Conservation (phyloP, 2,113 vertebrate genomes). For the Brachyhypopomus gauderio region DNA sequence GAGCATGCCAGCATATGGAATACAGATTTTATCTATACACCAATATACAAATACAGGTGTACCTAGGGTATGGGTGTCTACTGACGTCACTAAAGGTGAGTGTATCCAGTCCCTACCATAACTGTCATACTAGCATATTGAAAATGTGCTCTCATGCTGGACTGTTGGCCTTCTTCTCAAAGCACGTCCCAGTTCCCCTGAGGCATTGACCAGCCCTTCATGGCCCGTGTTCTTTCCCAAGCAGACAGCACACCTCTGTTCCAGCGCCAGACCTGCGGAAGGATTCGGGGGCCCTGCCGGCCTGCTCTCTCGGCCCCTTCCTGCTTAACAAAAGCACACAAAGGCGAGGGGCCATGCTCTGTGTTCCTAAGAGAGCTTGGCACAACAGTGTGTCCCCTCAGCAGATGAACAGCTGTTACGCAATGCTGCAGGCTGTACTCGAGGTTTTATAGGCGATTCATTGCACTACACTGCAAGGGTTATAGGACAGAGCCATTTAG, state of each 20-base stretch:
- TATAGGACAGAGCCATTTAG: not conserved
- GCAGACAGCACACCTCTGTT: conserved; percentile 39
- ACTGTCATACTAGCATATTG: not conserved
- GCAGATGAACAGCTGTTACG: conserved; percentile 36
- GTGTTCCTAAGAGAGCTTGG: conserved; percentile 16
- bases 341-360: conserved; percentile 9
- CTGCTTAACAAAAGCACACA: conserved; percentile 35
- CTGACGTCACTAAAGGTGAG: too few relatives aligned
- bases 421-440: conserved; percentile 10
- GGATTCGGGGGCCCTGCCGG: conserved; percentile 1
- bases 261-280: conserved; percentile 21
- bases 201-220: conserved; percentile 7
- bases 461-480: not conserved
- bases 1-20: too few relatives aligned
- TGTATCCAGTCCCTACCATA: not conserved
- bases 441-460: conserved; percentile 14
- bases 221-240: not conserved
- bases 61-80: too few relatives aligned
- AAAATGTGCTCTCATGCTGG: not conserved
- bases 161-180: not conserved
- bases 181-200: not conserved
- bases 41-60: too few relatives aligned
- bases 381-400: not conserved
- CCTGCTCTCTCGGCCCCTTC: not conserved
- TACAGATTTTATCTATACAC: too few relatives aligned